Evolutionary conservation across 2,888 invertebrate species (phyloP).

Genomic region (Agonopterix heracliana): DNA sequence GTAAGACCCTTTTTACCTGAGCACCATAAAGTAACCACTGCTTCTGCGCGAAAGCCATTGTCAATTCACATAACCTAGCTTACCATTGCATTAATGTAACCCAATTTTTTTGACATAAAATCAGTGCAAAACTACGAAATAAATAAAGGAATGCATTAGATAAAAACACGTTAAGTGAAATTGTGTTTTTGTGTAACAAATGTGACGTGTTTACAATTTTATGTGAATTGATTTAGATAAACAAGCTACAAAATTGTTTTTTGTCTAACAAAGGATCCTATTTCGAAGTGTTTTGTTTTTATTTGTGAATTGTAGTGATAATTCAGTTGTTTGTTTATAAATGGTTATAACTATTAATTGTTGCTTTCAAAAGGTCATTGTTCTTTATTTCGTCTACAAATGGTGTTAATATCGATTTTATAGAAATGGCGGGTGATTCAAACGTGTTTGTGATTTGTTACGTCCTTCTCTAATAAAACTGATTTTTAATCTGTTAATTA

Average conservation of each 20-base stretch:
- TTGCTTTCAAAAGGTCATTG: conserved; percentile 45
- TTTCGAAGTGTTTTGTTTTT: no score
- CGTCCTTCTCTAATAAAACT: no score
- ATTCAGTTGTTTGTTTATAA: no score
- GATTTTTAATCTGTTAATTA: no score
- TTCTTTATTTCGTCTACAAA: conserved; percentile 27
- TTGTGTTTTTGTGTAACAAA: no score
- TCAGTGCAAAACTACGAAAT: neutral
- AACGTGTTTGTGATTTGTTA: conserved; percentile 19
- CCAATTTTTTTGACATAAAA: conserved; percentile 18
- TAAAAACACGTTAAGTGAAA: no score
- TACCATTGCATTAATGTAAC: conserved; percentile 26
- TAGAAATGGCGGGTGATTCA: conserved; percentile 52
- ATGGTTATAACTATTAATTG: neutral
- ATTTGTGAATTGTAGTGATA: no score
- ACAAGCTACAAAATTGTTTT: no score
- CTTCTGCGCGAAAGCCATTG: conserved; percentile 62
- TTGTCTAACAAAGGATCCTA: no score
- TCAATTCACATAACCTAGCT: conserved; percentile 56
- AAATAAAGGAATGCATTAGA: no score
- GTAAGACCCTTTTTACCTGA: conserved; percentile 28
- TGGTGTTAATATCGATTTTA: conserved; percentile 61
- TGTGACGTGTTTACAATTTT: no score
- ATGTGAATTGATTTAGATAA: no score
- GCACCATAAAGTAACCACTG: conserved; percentile 27